Evolutionary conservation across 2,113 vertebrate genomes (phyloP).

Genomic region (Tupaia chinensis): DNA sequence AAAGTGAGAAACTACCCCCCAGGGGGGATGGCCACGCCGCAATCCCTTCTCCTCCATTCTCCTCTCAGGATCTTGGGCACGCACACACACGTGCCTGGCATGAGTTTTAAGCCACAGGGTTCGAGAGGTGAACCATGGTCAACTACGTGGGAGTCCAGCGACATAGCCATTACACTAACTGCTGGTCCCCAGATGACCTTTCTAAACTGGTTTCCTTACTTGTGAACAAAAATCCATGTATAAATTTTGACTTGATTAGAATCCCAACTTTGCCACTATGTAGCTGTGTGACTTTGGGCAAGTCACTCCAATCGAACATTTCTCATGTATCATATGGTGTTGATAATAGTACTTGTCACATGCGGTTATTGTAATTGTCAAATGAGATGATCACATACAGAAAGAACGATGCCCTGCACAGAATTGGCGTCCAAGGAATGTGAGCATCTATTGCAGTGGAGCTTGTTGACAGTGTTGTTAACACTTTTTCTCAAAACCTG

Average conservation of each 20-base stretch:
- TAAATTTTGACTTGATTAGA: not conserved
- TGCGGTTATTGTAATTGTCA: not conserved
- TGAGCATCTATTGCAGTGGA: not conserved
- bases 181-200: too few species aligned
- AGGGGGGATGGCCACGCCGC: too few species aligned
- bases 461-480: not conserved
- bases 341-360: not conserved
- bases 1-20: too few species aligned
- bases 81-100: too few species aligned
- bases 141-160: too few species aligned
- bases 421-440: not conserved
- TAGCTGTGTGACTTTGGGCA: not conserved
- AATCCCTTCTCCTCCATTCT: too few species aligned
- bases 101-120: too few species aligned
- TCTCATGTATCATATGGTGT: not conserved
- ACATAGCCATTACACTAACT: too few species aligned
- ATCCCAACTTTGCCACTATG: not conserved
- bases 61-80: too few species aligned
- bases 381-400: not conserved
- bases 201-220: too few species aligned
- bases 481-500: not conserved
- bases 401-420: not conserved
- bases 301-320: not conserved
- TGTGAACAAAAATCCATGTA: too few species aligned
- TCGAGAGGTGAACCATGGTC: too few species aligned